These are phyloP conservation scores for Cromileptes altivelis DNA, from an alignment of 2,113 vertebrate species.

Conservation along the genomic window DNA sequence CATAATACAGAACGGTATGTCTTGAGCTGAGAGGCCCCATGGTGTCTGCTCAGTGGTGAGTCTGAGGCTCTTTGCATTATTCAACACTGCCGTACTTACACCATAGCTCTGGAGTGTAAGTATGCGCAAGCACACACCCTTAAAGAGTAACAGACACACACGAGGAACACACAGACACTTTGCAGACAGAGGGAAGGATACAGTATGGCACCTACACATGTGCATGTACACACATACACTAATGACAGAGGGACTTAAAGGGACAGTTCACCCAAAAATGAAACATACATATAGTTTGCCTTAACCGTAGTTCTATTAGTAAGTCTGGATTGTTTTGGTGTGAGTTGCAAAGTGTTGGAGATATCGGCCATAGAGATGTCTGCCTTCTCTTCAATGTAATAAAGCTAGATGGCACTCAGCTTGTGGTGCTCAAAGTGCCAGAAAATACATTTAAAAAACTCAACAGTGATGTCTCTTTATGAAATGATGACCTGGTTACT, in stretches of 20 bases:
- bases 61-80: constrained; percentile 71
- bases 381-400: no score
- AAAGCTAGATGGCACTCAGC: no score
- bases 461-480: no score
- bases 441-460: no score
- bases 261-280: no score
- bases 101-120: constrained; percentile 47
- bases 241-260: background rate
- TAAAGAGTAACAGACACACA: constrained; percentile 18
- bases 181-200: background rate
- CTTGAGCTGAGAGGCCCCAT: constrained; percentile 65
- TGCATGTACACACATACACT: background rate
- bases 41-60: constrained; percentile 62
- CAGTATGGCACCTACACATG: background rate
- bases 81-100: constrained; percentile 70
- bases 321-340: no score
- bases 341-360: no score
- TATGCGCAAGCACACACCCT: constrained; percentile 47
- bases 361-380: no score
- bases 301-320: no score
- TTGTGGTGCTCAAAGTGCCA: no score
- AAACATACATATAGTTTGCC: no score
- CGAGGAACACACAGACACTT: constrained; percentile 1
- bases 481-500: no score
- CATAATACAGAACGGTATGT: constrained; percentile 47